These are phyloP conservation scores for Papilio elwesi DNA, from an alignment of 2,888 invertebrate species.

Conservation along the genomic window DNA sequence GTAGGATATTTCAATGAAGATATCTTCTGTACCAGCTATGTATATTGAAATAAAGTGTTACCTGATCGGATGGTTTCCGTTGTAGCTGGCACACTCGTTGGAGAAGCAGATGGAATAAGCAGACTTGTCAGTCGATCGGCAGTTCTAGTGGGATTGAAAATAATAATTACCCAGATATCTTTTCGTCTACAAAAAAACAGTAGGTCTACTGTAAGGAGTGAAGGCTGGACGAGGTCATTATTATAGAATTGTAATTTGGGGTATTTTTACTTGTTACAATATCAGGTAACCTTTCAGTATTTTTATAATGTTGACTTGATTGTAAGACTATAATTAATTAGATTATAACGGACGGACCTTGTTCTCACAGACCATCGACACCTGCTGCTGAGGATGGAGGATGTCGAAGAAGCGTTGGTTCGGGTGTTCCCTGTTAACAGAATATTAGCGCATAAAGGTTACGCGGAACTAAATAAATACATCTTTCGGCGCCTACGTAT, in stretches of 20 bases:
- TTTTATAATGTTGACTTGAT: too few relatives aligned
- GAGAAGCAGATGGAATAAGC: conserved; percentile 98
- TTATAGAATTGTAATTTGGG: too few relatives aligned
- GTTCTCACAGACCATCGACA: conserved; percentile 97
- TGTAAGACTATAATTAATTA: neutral
- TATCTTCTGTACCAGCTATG: too few relatives aligned
- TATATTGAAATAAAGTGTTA: conserved; percentile 43
- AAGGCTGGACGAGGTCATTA: too few relatives aligned
- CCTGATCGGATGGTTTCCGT: conserved; percentile 96
- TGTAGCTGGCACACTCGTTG: conserved; percentile 97
- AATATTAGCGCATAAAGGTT: too few relatives aligned
- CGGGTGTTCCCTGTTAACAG: conserved; percentile 87
- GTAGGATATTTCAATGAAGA: too few relatives aligned
- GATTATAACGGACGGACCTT: conserved; percentile 83
- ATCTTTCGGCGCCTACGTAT: too few relatives aligned
- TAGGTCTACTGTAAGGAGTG: too few relatives aligned
- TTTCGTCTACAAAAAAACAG: too few relatives aligned
- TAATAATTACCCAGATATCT: neutral
- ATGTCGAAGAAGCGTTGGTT: conserved; percentile 94
- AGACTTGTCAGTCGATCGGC: conserved; percentile 94
- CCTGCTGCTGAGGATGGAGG: conserved; percentile 96
- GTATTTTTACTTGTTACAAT: too few relatives aligned
- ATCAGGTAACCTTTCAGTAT: too few relatives aligned
- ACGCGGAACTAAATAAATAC: too few relatives aligned
- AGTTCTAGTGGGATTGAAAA: conserved; percentile 86